Conservation (phyloP, 2,888 invertebrate species). For the Ametastegia equiseti region DNA sequence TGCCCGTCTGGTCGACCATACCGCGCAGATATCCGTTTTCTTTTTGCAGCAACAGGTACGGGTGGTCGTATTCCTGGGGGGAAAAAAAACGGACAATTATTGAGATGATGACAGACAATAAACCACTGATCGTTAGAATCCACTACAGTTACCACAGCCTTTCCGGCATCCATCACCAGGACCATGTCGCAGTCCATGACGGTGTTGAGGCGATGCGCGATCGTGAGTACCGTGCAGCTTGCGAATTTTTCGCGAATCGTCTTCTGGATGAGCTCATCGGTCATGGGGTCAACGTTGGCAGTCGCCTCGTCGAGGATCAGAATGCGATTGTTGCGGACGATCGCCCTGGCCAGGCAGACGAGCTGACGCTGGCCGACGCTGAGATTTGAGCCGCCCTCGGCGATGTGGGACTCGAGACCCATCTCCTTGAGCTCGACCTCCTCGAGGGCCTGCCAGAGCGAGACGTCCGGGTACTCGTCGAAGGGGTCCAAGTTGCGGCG, state of each 20-base stretch:
- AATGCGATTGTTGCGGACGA: constrained; percentile 85
- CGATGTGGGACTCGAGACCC: constrained; percentile 82
- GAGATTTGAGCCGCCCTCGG: constrained; percentile 86
- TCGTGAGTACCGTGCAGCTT: constrained; percentile 89
- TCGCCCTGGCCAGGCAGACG: constrained; percentile 88
- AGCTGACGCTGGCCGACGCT: constrained; percentile 90
- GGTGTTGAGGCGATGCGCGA: constrained; percentile 91
- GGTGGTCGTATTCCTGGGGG: constrained; percentile 84
- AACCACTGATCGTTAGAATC: background rate
- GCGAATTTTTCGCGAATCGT: constrained; percentile 87
- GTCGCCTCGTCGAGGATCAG: constrained; percentile 91
- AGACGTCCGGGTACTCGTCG: constrained; percentile 86
- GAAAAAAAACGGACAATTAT: background rate
- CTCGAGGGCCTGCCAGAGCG: constrained; percentile 90
- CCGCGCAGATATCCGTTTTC: constrained; percentile 80
- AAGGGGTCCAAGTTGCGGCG: constrained; percentile 95
- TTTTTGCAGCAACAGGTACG: constrained; percentile 81
- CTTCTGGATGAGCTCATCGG: constrained; percentile 87
- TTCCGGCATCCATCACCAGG: constrained; percentile 89
- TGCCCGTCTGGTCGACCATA: constrained; percentile 86
- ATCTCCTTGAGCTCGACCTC: constrained; percentile 87
- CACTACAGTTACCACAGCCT: constrained; percentile 76
- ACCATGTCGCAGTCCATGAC: constrained; percentile 93
- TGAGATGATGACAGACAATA: background rate
- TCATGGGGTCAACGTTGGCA: constrained; percentile 89